phyloP scores from a whole-genome alignment of 2,113 vertebrate species.

The Pseudorhombus dupliciocellatus region DNA sequence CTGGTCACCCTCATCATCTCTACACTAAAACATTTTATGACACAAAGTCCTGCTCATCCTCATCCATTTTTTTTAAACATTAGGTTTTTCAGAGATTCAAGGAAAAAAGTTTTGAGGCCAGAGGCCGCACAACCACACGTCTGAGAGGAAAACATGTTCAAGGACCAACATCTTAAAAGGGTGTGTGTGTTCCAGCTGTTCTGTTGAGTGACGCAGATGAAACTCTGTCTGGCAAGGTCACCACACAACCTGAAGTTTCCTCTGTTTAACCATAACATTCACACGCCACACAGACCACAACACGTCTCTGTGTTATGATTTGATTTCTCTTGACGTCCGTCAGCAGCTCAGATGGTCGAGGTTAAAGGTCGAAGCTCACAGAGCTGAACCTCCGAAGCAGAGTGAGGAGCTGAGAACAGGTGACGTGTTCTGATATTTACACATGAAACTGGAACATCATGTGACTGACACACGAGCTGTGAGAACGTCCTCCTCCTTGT shows the following conservation, averaged over 20 bases:
- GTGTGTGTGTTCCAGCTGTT: conserved; percentile 44
- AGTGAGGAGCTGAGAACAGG: background rate
- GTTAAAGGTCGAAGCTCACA: background rate
- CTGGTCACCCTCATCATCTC: no score
- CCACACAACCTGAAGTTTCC: background rate
- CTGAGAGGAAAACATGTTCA: background rate
- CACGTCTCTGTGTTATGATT: background rate
- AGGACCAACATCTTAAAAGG: conserved; percentile 11
- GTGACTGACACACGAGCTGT: background rate
- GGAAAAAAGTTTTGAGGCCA: background rate
- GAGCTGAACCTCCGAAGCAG: background rate
- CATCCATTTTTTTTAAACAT: background rate
- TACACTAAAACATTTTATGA: no score
- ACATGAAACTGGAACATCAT: background rate
- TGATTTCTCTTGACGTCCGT: background rate
- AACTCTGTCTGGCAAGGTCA: conserved; percentile 42
- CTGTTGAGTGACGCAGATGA: conserved; percentile 42
- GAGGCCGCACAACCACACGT: background rate
- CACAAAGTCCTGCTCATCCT: no score
- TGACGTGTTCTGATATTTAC: background rate
- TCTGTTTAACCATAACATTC: background rate
- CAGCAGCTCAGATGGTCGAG: background rate
- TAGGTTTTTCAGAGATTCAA: background rate
- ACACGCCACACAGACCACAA: background rate
- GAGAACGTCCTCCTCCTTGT: background rate